phyloP scores from a whole-genome alignment of 2,888 invertebrate species.

The Drosophila barbarae region DNA sequence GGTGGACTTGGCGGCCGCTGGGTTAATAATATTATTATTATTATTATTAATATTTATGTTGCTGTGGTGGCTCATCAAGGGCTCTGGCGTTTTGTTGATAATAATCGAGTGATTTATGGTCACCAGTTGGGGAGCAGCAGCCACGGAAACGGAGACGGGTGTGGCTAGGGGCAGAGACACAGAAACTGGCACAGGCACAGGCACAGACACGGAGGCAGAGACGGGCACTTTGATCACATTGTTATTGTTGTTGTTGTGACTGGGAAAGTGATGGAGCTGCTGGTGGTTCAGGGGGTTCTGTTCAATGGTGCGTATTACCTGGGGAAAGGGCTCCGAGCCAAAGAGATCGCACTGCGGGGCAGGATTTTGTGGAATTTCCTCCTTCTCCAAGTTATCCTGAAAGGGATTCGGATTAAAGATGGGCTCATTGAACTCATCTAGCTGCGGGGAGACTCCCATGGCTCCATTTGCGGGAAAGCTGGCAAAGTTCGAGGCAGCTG shows the following conservation, averaged over 20 bases:
- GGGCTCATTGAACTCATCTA: constrained; percentile 79
- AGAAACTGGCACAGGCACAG: constrained; percentile 29
- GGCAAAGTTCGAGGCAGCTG: constrained; percentile 48
- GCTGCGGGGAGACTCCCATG: constrained; percentile 35
- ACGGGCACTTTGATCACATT: constrained; percentile 50
- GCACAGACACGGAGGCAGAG: constrained; percentile 21
- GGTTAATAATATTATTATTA: constrained; percentile 11
- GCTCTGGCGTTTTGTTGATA: constrained; percentile 78
- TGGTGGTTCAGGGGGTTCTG: constrained; percentile 44
- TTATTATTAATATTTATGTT: constrained; percentile 24
- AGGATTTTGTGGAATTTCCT: constrained; percentile 53
- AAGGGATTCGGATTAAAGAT: constrained; percentile 79
- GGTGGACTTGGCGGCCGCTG: constrained; percentile 27
- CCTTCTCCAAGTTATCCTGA: constrained; percentile 43
- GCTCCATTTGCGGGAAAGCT: constrained; percentile 45
- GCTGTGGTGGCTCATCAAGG: constrained; percentile 39
- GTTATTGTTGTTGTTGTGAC: constrained; percentile 30
- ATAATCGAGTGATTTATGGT: constrained; percentile 80
- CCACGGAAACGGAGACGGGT: constrained; percentile 23
- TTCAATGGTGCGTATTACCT: constrained; percentile 73
- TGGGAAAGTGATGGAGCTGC: constrained; percentile 43
- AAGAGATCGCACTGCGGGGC: constrained; percentile 74
- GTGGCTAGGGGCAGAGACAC: constrained; percentile 23
- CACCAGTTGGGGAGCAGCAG: constrained; percentile 65
- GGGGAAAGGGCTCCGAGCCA: constrained; percentile 79